phyloP scores from a whole-genome alignment of 2,888 invertebrate genomes.

The Drosophila niveifrons region DNA sequence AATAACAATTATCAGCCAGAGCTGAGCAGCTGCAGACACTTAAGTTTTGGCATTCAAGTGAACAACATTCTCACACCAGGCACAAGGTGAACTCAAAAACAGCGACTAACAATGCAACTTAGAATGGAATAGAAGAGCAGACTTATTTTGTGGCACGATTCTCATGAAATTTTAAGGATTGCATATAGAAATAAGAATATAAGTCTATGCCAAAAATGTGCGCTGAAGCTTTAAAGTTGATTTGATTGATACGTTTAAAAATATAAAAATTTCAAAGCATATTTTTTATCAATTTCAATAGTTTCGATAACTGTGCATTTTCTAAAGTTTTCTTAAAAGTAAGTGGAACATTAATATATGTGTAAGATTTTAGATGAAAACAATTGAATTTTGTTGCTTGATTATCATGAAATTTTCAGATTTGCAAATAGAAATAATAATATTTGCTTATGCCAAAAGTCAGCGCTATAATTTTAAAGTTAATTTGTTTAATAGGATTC shows the following conservation, averaged over 20 bases:
- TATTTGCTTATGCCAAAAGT: not conserved
- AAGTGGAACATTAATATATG: too few species aligned
- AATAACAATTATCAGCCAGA: conserved; percentile 28
- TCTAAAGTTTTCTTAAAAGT: too few species aligned
- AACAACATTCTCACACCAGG: conserved; percentile 25
- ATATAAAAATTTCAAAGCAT: too few species aligned
- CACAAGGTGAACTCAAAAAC: conserved; percentile 12
- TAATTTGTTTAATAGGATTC: not conserved
- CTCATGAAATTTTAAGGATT: not conserved
- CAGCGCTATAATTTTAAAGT: not conserved
- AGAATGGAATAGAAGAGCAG: not conserved
- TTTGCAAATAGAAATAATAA: not conserved
- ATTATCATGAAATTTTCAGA: not conserved
- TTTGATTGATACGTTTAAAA: too few species aligned
- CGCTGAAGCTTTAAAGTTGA: too few species aligned
- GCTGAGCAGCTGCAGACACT: conserved; percentile 36
- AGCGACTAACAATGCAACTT: conserved; percentile 15
- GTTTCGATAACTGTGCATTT: too few species aligned
- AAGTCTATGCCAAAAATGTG: not conserved
- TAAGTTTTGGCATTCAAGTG: conserved; percentile 36
- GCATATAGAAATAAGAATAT: not conserved
- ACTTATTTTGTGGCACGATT: not conserved
- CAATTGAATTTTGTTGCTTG: not conserved
- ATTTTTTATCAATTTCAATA: too few species aligned
- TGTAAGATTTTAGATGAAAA: not conserved